Conservation (phyloP, 2,797 vertebrate species). For the Ambastaia sidthimunki region DNA sequence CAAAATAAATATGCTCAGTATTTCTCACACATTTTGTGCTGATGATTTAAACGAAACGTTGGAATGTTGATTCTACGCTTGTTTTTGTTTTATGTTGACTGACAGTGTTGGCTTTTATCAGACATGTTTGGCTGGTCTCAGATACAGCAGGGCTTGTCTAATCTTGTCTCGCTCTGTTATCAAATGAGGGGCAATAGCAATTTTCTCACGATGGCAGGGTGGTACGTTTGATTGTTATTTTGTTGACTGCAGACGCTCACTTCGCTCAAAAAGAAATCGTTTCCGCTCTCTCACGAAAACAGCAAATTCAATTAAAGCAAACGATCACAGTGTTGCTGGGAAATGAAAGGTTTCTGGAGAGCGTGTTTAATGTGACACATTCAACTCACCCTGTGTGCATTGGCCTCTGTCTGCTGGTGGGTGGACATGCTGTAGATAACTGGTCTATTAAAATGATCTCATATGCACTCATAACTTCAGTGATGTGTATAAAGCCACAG, state of each 20-base stretch:
- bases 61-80: slow-evolving; percentile 47
- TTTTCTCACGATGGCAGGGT: slow-evolving; percentile 63
- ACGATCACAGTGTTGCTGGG: slow-evolving; percentile 61
- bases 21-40: not conserved
- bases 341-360: slow-evolving; percentile 62
- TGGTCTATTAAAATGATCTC: slow-evolving; percentile 43
- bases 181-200: slow-evolving; percentile 56
- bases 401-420: slow-evolving; percentile 32
- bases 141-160: slow-evolving; percentile 61
- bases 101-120: slow-evolving; percentile 38
- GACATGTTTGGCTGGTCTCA: slow-evolving; percentile 67
- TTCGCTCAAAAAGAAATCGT: slow-evolving; percentile 54
- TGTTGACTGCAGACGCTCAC: slow-evolving; percentile 40
- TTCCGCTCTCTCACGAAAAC: slow-evolving; percentile 57
- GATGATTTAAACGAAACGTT: not conserved
- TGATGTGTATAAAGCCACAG: slow-evolving; percentile 22
- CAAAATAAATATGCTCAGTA: no score
- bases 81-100: not conserved
- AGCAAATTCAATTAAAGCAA: slow-evolving; percentile 64
- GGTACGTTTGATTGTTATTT: slow-evolving; percentile 51
- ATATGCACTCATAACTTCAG: slow-evolving; percentile 9
- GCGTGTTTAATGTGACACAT: slow-evolving; percentile 52
- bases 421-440: slow-evolving; percentile 38
- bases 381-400: slow-evolving; percentile 46
- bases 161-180: slow-evolving; percentile 63